Evolutionary conservation across 2,113 vertebrate species (phyloP).

Genomic region (Vulpes ferrilata): DNA sequence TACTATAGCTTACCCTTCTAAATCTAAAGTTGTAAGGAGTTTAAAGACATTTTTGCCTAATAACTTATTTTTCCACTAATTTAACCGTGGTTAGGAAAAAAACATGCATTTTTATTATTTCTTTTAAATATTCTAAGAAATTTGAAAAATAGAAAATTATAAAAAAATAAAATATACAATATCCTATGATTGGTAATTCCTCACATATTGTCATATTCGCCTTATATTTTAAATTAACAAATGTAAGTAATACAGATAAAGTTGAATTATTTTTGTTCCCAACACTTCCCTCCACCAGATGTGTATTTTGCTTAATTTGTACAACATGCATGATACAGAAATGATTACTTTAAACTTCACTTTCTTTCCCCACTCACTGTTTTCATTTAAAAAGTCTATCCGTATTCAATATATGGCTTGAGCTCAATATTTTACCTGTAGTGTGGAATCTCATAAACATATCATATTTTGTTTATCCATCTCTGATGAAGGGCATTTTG

Average conservation of each 20-base stretch:
- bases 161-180: neutral
- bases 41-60: neutral
- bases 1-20: neutral
- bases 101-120: neutral
- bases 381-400: neutral
- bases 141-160: neutral
- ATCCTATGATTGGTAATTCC: neutral
- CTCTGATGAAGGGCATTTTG: neutral
- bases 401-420: neutral
- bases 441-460: neutral
- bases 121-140: neutral
- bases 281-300: neutral
- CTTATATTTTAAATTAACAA: slow-evolving; percentile 23
- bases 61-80: neutral
- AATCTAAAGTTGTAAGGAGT: neutral
- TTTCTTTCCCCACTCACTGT: neutral
- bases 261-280: neutral
- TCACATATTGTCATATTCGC: neutral
- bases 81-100: neutral
- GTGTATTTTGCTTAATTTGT: neutral
- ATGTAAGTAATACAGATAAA: neutral
- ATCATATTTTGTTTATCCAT: neutral
- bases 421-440: neutral
- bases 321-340: neutral
- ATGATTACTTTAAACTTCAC: neutral